Evolutionary conservation across 2,888 invertebrate species (phyloP).

Genomic region (Hyles lineata): DNA sequence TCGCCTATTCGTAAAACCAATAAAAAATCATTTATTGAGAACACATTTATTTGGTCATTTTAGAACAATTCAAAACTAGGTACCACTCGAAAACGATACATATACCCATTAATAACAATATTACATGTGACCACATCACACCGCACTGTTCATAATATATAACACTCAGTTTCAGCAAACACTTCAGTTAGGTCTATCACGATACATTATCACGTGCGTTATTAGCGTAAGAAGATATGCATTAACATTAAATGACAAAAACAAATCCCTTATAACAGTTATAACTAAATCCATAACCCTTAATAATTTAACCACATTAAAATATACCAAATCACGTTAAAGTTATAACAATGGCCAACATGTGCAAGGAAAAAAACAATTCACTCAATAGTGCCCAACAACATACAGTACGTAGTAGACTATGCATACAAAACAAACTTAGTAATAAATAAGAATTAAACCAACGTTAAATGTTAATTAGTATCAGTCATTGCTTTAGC

Average conservation of each 20-base stretch:
- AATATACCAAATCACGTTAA: slow-evolving; percentile 63
- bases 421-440: slow-evolving; percentile 40
- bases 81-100: slow-evolving; percentile 77
- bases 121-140: slow-evolving; percentile 50
- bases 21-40: slow-evolving; percentile 70
- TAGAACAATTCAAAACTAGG: slow-evolving; percentile 76
- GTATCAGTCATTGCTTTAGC: slow-evolving; percentile 40
- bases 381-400: slow-evolving; percentile 76
- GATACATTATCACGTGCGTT: slow-evolving; percentile 81
- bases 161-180: slow-evolving; percentile 45
- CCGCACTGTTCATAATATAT: slow-evolving; percentile 46
- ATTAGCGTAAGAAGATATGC: slow-evolving; percentile 78
- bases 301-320: slow-evolving; percentile 71
- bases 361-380: slow-evolving; percentile 73
- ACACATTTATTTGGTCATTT: slow-evolving; percentile 85
- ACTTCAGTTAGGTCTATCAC: slow-evolving; percentile 66
- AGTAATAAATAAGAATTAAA: slow-evolving; percentile 39
- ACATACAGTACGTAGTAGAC: slow-evolving; percentile 55
- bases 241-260: slow-evolving; percentile 68
- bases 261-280: slow-evolving; percentile 56
- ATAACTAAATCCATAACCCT: slow-evolving; percentile 76
- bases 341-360: slow-evolving; percentile 75
- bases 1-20: slow-evolving; percentile 36
- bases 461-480: slow-evolving; percentile 33
- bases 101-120: slow-evolving; percentile 58